These are phyloP conservation scores for Leptinotarsa haldemani DNA, from an alignment of 2,888 invertebrate genomes.

Conservation along the genomic window DNA sequence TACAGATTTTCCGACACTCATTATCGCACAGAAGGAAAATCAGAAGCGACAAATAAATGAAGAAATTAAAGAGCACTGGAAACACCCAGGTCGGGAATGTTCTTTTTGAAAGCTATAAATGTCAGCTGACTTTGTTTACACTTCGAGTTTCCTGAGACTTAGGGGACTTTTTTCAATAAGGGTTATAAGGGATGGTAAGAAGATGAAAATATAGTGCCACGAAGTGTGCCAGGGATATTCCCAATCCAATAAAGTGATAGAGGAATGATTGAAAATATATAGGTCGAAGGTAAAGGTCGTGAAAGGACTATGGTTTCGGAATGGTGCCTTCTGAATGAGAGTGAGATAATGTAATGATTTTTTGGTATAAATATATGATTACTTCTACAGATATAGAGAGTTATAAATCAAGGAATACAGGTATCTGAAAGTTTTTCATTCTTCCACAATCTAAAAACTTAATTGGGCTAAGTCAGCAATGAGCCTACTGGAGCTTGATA, in stretches of 20 bases:
- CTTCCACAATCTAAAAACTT: too few relatives aligned
- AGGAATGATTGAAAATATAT: background rate
- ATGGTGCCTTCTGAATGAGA: background rate
- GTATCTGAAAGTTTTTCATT: too few relatives aligned
- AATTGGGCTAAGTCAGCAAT: too few relatives aligned
- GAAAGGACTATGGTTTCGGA: background rate
- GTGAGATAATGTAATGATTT: background rate
- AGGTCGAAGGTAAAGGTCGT: background rate
- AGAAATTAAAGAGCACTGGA: conserved; percentile 35
- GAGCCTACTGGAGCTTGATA: too few relatives aligned
- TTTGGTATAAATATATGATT: too few relatives aligned
- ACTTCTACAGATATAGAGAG: too few relatives aligned
- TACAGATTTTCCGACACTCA: conserved; percentile 30
- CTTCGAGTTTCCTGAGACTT: conserved; percentile 22
- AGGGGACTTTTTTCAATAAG: conserved; percentile 31
- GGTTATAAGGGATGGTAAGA: conserved; percentile 23
- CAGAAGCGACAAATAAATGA: conserved; percentile 33
- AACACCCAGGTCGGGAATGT: conserved; percentile 31
- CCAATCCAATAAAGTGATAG: conserved; percentile 5
- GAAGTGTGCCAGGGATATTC: background rate
- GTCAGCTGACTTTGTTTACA: conserved; percentile 35
- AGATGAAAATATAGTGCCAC: conserved; percentile 8
- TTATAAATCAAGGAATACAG: too few relatives aligned
- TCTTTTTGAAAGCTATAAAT: conserved; percentile 32
- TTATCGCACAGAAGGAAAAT: conserved; percentile 31